phyloP scores from a whole-genome alignment of 2,113 vertebrate genomes.

The Sinosuthora webbiana region DNA sequence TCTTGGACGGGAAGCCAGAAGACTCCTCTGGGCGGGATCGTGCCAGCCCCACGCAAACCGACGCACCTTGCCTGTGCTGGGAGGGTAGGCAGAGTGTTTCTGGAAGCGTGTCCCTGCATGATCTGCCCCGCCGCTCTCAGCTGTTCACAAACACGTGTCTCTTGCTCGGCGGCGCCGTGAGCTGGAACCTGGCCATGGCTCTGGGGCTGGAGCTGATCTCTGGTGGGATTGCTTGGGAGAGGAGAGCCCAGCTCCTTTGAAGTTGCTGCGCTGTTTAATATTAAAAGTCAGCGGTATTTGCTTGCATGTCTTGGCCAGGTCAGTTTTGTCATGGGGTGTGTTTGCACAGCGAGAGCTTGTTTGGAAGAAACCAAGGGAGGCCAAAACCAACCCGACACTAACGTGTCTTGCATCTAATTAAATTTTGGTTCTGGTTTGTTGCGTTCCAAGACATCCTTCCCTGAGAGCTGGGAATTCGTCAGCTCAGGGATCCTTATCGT shows the following conservation, averaged over 20 bases:
- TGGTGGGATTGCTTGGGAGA: constrained; percentile 29
- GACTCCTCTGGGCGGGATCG: fast-evolving
- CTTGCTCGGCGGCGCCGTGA: neutral
- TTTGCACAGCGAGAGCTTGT: constrained; percentile 52
- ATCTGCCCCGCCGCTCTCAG: neutral
- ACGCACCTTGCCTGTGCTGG: neutral
- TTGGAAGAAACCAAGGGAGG: constrained; percentile 15
- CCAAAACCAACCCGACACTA: constrained; percentile 5
- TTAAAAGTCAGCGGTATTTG: constrained; percentile 40
- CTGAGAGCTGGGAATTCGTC: neutral
- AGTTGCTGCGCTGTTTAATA: neutral
- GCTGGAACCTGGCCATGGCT: constrained; percentile 26
- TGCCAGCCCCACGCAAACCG: neutral
- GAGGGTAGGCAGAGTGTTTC: neutral
- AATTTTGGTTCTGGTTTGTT: constrained; percentile 12
- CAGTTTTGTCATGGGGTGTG: constrained; percentile 48
- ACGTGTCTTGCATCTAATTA: neutral
- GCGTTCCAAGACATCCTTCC: neutral
- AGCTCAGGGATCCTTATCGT: neutral
- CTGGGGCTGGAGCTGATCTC: constrained; percentile 19
- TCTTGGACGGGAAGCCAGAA: neutral
- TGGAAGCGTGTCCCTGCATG: neutral
- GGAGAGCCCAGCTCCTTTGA: constrained; percentile 25
- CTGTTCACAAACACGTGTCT: neutral
- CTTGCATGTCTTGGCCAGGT: constrained; percentile 52